Conservation (phyloP, 2,113 vertebrate genomes). For the Desmodus rotundus region DNA sequence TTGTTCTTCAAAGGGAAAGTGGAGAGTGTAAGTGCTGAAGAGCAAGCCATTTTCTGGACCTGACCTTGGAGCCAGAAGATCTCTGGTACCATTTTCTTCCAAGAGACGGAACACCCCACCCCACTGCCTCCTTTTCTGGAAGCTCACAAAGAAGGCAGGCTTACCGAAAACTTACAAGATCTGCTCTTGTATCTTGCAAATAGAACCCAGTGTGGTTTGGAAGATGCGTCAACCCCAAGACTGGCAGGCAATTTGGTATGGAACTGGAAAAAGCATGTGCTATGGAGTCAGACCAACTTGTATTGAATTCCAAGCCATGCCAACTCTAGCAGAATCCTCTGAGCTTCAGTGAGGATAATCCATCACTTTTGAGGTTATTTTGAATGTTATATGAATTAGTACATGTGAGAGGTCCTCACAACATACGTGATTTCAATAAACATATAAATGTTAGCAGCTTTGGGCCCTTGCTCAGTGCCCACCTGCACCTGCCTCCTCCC, state of each 20-base stretch:
- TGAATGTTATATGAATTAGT: neutral
- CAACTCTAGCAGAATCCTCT: fast-evolving
- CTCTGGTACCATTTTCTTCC: neutral
- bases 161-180: neutral
- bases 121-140: neutral
- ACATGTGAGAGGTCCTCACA: neutral
- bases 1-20: neutral
- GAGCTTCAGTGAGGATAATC: neutral
- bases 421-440: neutral
- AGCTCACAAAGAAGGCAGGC: neutral
- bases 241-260: neutral
- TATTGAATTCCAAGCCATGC: neutral
- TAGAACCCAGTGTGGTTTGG: neutral
- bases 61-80: neutral
- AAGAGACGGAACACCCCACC: neutral
- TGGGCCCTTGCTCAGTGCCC: neutral
- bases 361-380: neutral
- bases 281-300: no score
- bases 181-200: neutral
- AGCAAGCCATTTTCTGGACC: neutral
- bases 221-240: neutral
- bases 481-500: neutral
- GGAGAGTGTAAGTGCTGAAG: neutral
- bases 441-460: neutral
- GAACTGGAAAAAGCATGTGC: neutral